These are phyloP conservation scores for Ibidorhyncha struthersii DNA, from an alignment of 2,113 vertebrate genomes.

Conservation along the genomic window DNA sequence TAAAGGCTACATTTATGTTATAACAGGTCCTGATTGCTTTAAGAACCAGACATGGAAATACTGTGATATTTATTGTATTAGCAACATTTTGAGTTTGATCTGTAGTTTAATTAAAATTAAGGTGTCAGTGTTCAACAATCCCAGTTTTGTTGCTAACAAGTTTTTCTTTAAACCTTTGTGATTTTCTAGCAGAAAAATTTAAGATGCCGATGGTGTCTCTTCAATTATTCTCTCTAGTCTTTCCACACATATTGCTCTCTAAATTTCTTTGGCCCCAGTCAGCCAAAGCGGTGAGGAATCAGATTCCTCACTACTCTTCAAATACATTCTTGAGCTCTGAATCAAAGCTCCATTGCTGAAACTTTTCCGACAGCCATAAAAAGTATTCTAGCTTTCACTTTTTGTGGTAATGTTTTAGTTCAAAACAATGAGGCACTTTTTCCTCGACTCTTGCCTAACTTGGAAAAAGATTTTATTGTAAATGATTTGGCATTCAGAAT, in stretches of 20 bases:
- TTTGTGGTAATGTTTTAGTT: not conserved
- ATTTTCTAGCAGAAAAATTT: not conserved
- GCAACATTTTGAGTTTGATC: not conserved
- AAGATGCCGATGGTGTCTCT: not conserved
- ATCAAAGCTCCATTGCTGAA: not conserved
- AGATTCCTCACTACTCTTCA: not conserved
- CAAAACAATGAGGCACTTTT: not conserved
- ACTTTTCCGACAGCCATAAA: not conserved
- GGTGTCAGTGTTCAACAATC: not conserved
- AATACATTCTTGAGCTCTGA: not conserved
- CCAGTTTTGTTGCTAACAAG: not conserved
- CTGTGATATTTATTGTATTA: not conserved
- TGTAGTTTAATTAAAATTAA: not conserved
- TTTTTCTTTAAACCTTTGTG: not conserved
- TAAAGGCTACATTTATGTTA: not conserved
- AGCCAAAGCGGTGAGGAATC: not conserved
- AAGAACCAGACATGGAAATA: not conserved
- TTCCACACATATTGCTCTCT: not conserved
- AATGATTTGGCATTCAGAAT: not conserved
- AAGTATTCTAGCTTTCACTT: not conserved
- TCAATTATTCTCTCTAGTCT: not conserved
- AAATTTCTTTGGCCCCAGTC: not conserved
- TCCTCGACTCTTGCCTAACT: not conserved
- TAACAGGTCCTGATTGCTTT: not conserved
- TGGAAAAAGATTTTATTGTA: not conserved